Conservation (phyloP, 2,113 vertebrate species). For the Esox niger region DNA sequence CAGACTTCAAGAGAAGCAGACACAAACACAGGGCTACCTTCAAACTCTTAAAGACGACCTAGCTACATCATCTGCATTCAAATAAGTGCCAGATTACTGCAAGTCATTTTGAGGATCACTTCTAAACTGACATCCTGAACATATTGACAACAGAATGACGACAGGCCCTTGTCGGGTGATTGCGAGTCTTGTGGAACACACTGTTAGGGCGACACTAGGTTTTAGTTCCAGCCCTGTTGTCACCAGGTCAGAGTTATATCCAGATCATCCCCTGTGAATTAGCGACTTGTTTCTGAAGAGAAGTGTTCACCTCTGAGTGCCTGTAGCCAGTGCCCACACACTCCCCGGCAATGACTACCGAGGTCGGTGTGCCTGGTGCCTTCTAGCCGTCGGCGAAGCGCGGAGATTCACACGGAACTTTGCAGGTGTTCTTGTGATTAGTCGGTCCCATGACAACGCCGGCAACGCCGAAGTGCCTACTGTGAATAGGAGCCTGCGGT, state of each 20-base stretch:
- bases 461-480: neutral
- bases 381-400: slow-evolving; percentile 38
- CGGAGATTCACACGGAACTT: slow-evolving; percentile 17
- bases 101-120: too few species aligned
- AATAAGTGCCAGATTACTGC: too few species aligned
- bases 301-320: too few species aligned
- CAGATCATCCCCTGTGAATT: slow-evolving; percentile 17
- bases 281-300: neutral
- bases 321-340: too few species aligned
- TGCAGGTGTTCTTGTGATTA: slow-evolving; percentile 20
- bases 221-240: neutral
- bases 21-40: too few species aligned
- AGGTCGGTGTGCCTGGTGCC: neutral
- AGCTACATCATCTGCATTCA: too few species aligned
- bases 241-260: slow-evolving; percentile 18
- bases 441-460: neutral
- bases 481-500: neutral
- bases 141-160: too few species aligned
- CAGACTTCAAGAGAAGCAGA: slow-evolving; percentile 5
- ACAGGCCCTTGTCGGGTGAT: neutral
- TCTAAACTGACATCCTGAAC: too few species aligned
- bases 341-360: neutral
- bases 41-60: too few species aligned
- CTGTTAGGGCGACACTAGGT: neutral
- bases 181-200: neutral